These are phyloP conservation scores for Drosophila lowei DNA, from an alignment of 1,140 invertebrate species.

Conservation along the genomic window DNA sequence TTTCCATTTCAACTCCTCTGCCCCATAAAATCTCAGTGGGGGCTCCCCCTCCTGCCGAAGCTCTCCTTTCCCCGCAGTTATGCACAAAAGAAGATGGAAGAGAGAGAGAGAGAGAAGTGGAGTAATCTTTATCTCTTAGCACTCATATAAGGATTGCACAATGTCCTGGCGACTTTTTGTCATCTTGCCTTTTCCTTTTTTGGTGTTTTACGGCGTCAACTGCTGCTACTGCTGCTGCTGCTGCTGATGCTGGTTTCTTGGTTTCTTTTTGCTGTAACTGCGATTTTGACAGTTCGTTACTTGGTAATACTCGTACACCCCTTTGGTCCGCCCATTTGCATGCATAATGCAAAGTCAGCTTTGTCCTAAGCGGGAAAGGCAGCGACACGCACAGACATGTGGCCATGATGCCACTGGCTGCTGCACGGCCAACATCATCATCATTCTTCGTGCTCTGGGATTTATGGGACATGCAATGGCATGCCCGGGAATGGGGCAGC, in stretches of 20 bases:
- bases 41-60: slow-evolving; percentile 9
- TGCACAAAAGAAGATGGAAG: slow-evolving; percentile 35
- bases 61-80: slow-evolving; percentile 30
- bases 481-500: slow-evolving; percentile 15
- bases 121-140: slow-evolving; percentile 61
- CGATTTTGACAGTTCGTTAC: slow-evolving; percentile 80
- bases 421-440: slow-evolving; percentile 41
- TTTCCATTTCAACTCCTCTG: slow-evolving; percentile 34
- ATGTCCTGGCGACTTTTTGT: slow-evolving; percentile 58
- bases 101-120: slow-evolving; percentile 28
- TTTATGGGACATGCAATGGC: slow-evolving; percentile 56
- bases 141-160: slow-evolving; percentile 59
- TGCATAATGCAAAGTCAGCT: slow-evolving; percentile 63
- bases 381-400: slow-evolving; percentile 29
- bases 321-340: slow-evolving; percentile 52
- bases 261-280: slow-evolving; percentile 55
- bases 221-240: slow-evolving; percentile 5
- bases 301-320: slow-evolving; percentile 49
- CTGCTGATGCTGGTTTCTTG: slow-evolving; percentile 1
- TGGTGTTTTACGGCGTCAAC: slow-evolving; percentile 5
- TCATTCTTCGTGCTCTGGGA: slow-evolving; percentile 39
- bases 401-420: slow-evolving; percentile 29
- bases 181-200: slow-evolving; percentile 16
- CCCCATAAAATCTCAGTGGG: slow-evolving; percentile 11
- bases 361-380: slow-evolving; percentile 49